Conservation (phyloP, 2,113 vertebrate species). For the Gasterosteus aculeatus region DNA sequence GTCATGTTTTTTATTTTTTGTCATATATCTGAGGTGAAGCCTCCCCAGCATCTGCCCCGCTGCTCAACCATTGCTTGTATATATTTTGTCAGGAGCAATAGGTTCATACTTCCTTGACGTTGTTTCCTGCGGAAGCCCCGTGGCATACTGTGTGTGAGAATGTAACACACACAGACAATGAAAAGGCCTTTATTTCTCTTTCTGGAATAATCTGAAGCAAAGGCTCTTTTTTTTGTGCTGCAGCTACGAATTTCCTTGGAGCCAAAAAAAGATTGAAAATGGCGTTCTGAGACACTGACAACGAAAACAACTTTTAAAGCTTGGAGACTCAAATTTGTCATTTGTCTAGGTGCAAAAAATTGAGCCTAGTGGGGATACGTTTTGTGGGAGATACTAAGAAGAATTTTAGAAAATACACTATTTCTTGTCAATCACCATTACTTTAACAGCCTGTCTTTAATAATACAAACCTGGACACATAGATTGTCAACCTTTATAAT, state of each 20-base stretch:
- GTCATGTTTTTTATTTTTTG: slow-evolving; percentile 47
- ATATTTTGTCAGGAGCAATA: slow-evolving; percentile 59
- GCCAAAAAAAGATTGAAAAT: slow-evolving; percentile 32
- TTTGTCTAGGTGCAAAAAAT: slow-evolving; percentile 9
- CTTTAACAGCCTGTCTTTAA: slow-evolving; percentile 7
- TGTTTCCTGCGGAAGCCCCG: background rate
- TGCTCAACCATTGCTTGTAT: slow-evolving; percentile 22
- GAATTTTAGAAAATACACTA: background rate
- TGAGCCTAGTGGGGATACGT: background rate
- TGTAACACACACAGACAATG: slow-evolving; percentile 52
- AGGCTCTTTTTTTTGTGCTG: background rate
- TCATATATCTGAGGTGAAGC: slow-evolving; percentile 56
- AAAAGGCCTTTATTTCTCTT: slow-evolving; percentile 42
- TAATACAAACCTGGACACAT: slow-evolving; percentile 4
- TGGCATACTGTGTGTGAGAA: slow-evolving; percentile 29
- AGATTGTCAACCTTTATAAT: slow-evolving; percentile 15
- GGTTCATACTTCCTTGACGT: slow-evolving; percentile 44
- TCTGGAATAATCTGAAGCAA: slow-evolving; percentile 23
- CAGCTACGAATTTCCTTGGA: slow-evolving; percentile 43
- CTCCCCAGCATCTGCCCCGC: slow-evolving; percentile 13
- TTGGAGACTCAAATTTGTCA: slow-evolving; percentile 16
- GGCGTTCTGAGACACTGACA: slow-evolving; percentile 16
- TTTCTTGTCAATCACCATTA: background rate
- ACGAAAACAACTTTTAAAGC: slow-evolving; percentile 22
- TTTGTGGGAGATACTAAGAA: slow-evolving; percentile 1